Evolutionary conservation across 2,797 vertebrate species (phyloP), one percentile per base, ranked within the genome.

Genomic region (Carcharodon carcharias): DNA sequence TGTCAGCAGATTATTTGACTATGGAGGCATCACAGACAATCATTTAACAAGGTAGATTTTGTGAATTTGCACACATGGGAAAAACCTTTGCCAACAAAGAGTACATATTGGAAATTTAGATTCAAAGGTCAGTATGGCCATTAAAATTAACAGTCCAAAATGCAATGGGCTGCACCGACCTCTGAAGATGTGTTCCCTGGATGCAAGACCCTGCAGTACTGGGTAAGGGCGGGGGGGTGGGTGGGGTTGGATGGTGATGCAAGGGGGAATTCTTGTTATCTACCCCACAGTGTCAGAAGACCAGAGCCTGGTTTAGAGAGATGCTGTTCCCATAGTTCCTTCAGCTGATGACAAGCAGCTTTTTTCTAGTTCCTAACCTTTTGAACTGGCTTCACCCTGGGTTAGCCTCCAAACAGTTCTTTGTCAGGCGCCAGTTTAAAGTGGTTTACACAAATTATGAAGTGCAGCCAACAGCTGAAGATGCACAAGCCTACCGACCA

Each of bases 371-470:
- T 23, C 26, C n/a, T 45, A 67, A 45, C n/a, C 16, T 67, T 45
- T 67, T 5, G 61, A 63, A 93, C 21, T 45, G 14, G 58, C 14
- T 21, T n/a, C 31, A 67, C 26, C 31, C 18, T 40, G 8, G 91
- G 35, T 93, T 93, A 23, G n/a, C 8, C n/a, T 93, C n/a, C n/a
- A 28, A 67, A 8, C 91, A 61, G 88, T 35, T 91, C 88, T 1
- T 4, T 26, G 61, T 93, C 91, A 67, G 61, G 61, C 63, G 65
- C 91, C 91, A 67, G n/a, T 11, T 67, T 45, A n/a, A 31, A 91
- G 88, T 63, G 91, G 88, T 35, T 91, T n/a, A 63, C 56, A 5
- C n/a, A 93, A 67, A 93, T 93, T 93, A 67, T 67, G 28, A 93
- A 40, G 63, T 93, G 2, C 4, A 65, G 40, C 67, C 50, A 67